Percentiles rank a stretch among this genome's conserved stretches.
phyloP scores from a whole-genome alignment of 2,113 vertebrate genomes.

The Lycocorax pyrrhopterus region DNA sequence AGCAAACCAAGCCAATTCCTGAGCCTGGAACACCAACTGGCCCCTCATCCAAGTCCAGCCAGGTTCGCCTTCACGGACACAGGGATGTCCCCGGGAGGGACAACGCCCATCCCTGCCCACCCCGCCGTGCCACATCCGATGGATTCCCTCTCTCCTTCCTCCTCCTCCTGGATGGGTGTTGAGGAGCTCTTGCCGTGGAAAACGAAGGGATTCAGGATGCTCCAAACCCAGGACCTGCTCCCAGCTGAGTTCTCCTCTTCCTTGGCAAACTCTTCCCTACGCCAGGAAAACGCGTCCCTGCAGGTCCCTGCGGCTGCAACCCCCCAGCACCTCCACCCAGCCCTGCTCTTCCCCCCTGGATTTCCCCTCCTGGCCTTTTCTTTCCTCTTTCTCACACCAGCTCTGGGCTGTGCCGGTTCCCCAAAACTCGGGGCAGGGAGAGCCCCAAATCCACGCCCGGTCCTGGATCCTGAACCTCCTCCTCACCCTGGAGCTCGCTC shows the following conservation, averaged over 20 bases:
- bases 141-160: not conserved
- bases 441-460: fast-evolving
- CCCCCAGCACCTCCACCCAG: not conserved
- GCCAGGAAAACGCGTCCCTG: not conserved
- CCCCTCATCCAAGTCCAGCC: fast-evolving
- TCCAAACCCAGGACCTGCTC: not conserved
- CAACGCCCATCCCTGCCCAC: not conserved
- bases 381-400: not conserved
- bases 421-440: not conserved
- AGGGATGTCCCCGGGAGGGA: not conserved
- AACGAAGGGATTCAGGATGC: not conserved
- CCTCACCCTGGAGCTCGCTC: not conserved
- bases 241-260: not conserved
- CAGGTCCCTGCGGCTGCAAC: not conserved
- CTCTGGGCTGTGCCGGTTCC: not conserved
- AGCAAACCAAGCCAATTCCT: not conserved
- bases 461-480: not conserved
- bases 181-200: not conserved
- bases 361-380: not conserved
- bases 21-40: not conserved
- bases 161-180: not conserved
- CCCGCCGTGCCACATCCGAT: not conserved
- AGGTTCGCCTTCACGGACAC: not conserved
- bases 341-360: not conserved
- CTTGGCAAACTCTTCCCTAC: not conserved